A percentile compares a stretch with the other conserved stretches of the same genome.
Evolutionary conservation across 2,888 invertebrate genomes (phyloP).

Genomic region (Aspidiotus destructor): DNA sequence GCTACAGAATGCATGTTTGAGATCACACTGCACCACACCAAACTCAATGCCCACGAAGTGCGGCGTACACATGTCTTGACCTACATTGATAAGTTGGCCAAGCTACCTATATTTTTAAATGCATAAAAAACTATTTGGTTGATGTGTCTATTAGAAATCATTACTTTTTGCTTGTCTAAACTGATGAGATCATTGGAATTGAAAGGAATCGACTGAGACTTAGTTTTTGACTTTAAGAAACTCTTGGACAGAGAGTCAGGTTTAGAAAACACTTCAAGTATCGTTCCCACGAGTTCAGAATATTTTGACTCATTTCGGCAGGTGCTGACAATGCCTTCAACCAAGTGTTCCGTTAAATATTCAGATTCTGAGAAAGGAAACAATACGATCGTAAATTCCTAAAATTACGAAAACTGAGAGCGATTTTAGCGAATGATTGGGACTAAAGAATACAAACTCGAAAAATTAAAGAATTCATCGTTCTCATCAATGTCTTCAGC

Average conservation of each 20-base stretch:
- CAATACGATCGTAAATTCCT: slow-evolving; percentile 40
- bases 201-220: slow-evolving; percentile 41
- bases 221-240: slow-evolving; percentile 47
- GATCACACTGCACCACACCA: too few species aligned
- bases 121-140: too few species aligned
- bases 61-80: too few species aligned
- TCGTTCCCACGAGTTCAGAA: slow-evolving; percentile 60
- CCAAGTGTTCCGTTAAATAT: slow-evolving; percentile 62
- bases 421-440: too few species aligned
- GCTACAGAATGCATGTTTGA: too few species aligned
- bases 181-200: slow-evolving; percentile 48
- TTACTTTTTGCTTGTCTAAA: slow-evolving; percentile 60
- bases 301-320: slow-evolving; percentile 59
- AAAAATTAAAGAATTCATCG: slow-evolving; percentile 9
- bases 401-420: slow-evolving; percentile 18
- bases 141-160: too few species aligned
- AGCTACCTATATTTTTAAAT: too few species aligned
- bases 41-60: too few species aligned
- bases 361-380: slow-evolving; percentile 29
- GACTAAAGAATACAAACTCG: slow-evolving; percentile 5
- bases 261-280: slow-evolving; percentile 65
- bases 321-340: slow-evolving; percentile 58
- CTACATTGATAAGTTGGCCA: too few species aligned
- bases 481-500: background rate
- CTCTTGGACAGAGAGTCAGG: slow-evolving; percentile 62